Evolutionary conservation across 1,140 invertebrate genomes (phyloP), one percentile per base, ranked within the genome.

Genomic region (Ips nitidus): DNA sequence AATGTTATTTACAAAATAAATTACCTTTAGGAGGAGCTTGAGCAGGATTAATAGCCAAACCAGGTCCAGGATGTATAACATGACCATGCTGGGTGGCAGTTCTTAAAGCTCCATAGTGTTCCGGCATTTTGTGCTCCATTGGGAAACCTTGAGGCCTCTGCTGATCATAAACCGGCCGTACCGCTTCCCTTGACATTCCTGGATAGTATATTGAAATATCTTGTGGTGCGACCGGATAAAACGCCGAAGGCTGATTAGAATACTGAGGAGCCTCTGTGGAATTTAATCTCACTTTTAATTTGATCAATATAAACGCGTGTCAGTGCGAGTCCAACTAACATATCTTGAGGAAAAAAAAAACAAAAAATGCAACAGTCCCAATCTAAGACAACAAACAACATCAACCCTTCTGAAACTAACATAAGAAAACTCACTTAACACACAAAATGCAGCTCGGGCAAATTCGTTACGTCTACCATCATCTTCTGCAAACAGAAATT

Each of bases 391-490:
- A 22, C 22, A 22, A 22, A 6, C n/a, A 36, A 55, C 52, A 55
- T 22, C 52, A 55, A n/a, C 52, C 52, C 22, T 22, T 22, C 22
- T 22, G 36, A 55, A 55, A 55, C n/a, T 55, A 38, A 59, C 40
- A 59, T 42, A 59, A 41, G 57, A 71, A 73, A 72, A 88, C 90
- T 90, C 83, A 92, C 90, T 91, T 83, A 91, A 91, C 90, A 4
- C 4, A 22, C 90, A 92, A 74, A 91, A 86, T 75, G 92, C 89
- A 72, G 88, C 88, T 78, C 90, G 84, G 74, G 88, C 85, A 85
- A 90, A 89, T 78, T 90, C 88, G 79, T 88, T 87, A 79, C 89
- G 84, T 79, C 86, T 86, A 80, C 91, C 89, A 80, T 92, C 90
- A 81, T 90, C 86, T 84, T 92, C 91, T 92, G 84, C 74, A 89